Evolutionary conservation across 53 echinoderm and acorn worm genomes (phyloP).

Genomic region (Stichopus horrens): DNA sequence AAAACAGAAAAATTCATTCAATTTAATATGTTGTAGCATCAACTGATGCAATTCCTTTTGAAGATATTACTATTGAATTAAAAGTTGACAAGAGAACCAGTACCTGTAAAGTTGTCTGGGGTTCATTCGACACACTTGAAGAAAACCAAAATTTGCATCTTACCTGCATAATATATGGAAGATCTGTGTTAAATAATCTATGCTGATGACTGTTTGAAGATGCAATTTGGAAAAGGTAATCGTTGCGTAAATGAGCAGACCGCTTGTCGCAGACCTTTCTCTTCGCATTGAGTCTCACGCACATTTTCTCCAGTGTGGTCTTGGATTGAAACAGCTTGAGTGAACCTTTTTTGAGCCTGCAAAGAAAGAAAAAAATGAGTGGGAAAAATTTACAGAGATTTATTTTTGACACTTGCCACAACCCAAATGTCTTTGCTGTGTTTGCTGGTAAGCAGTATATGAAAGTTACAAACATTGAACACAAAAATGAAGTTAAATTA

Average conservation of each 20-base stretch:
- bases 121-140: background rate
- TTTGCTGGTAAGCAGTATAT: no score
- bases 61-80: no score
- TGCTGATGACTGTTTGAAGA: conserved; percentile 90
- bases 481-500: no score
- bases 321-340: conserved; percentile 91
- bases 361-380: background rate
- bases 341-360: conserved; percentile 84
- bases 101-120: background rate
- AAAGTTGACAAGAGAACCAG: background rate
- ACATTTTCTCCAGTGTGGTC: conserved; percentile 69
- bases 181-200: conserved; percentile 74
- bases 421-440: no score
- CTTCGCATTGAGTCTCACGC: conserved; percentile 65
- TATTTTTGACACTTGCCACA: no score
- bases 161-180: conserved; percentile 82
- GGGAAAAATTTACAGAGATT: background rate
- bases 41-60: no score
- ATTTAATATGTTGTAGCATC: no score
- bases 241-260: conserved; percentile 87
- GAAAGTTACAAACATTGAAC: no score
- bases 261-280: conserved; percentile 75
- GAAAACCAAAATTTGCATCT: background rate
- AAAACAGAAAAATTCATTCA: no score
- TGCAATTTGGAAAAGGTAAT: conserved; percentile 77